These are phyloP conservation scores for Cryptosula pallasiana DNA, from an alignment of 2,888 invertebrate species.

Conservation along the genomic window DNA sequence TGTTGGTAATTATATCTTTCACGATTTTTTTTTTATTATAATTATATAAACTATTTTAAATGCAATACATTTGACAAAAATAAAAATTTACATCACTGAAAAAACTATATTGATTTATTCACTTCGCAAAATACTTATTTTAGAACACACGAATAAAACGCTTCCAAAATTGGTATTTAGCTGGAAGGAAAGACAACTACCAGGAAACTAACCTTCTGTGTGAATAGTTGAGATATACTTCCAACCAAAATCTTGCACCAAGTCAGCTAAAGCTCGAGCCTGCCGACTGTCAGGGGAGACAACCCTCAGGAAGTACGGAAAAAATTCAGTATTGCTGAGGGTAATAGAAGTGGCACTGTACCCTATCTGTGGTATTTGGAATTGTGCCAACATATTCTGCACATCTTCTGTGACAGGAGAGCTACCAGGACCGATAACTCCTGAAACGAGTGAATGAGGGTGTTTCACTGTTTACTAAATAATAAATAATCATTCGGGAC, in stretches of 20 bases:
- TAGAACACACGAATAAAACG: no score
- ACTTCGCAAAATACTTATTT: no score
- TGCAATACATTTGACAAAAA: no score
- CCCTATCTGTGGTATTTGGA: conserved; percentile 65
- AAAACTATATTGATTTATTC: no score
- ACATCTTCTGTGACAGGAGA: conserved; percentile 66
- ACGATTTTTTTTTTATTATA: no score
- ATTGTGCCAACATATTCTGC: conserved; percentile 71
- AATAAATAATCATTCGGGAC: no score
- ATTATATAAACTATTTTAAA: no score
- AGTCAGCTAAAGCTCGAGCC: conserved; percentile 67
- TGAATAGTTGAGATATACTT: conserved; percentile 72
- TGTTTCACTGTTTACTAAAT: no score
- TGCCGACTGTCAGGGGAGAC: conserved; percentile 74
- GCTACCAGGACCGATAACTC: conserved; percentile 70
- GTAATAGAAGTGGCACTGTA: conserved; percentile 74
- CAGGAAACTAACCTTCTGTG: conserved; percentile 74
- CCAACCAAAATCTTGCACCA: conserved; percentile 60
- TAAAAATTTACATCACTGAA: no score
- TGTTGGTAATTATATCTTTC: no score
- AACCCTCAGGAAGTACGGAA: conserved; percentile 71
- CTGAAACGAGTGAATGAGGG: conserved; percentile 39
- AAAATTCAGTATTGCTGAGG: conserved; percentile 69
- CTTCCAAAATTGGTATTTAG: no score
- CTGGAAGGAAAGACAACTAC: no score